Evolutionary conservation across 2,797 vertebrate species (phyloP), one percentile per base, ranked within the genome.

Genomic region (Hemitrygon akajei): DNA sequence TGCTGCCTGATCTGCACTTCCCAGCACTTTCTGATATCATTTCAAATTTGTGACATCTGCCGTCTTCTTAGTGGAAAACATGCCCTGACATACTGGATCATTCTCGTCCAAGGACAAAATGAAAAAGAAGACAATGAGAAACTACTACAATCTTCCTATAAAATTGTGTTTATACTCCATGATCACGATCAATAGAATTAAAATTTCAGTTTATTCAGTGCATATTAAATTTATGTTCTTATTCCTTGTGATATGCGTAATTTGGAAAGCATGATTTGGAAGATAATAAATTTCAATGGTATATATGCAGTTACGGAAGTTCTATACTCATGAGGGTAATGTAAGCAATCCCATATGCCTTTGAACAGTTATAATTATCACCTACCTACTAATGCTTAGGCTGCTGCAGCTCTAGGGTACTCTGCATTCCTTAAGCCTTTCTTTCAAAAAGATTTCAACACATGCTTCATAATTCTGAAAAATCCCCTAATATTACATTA

Each of bases 291-390:
- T 87, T 87, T 63, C 84, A 87, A 63, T 34, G 60, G 30, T 34
- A 69, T 69, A 89, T 69, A 69, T 89, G 63, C 86, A 69, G 60
- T 69, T 69, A 89, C 66, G 63, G n/a, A 89, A 89, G 9, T 89
- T 89, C 86, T 6, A 18, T 34, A 37, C 86, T 69, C 60, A 69
- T 34, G 86, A 89, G 86, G 66, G 34, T 89, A 66, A 89, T 87
- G 86, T 37, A 34, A 69, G 60, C n/a, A 89, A 89, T 89, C 86
- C 63, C 86, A 69, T 63, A 69, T 89, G 86, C 86, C n/a, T 89
- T 89, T 89, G 86, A 89, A 89, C 60, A 89, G 86, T 66, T 60
- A 89, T 89, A 89, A 89, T 89, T 89, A 89, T 69, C 63, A 89
- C 63, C 63, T 89, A 69, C 86, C n/a, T 89, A 69, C 60, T 37